Conservation (phyloP, 2,113 vertebrate genomes). For the Sardina pilchardus region DNA sequence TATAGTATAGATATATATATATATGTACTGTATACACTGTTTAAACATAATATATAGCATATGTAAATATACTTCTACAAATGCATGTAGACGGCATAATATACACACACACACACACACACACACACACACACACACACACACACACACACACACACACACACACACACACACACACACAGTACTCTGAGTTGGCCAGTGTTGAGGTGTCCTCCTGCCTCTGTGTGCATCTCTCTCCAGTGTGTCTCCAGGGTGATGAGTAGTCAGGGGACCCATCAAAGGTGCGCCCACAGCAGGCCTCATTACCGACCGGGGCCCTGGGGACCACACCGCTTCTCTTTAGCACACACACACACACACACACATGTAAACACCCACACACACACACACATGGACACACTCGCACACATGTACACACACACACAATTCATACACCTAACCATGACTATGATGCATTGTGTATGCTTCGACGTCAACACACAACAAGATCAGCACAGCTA, state of each 20-base stretch:
- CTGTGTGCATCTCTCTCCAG: neutral
- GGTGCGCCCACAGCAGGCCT: constrained; percentile 35
- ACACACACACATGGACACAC: constrained; percentile 28
- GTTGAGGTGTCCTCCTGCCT: neutral
- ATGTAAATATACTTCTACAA: no score
- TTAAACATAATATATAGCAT: no score
- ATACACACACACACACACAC: no score
- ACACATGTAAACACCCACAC: constrained; percentile 15
- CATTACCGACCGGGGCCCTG: constrained; percentile 25
- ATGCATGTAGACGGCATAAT: no score
- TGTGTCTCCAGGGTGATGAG: constrained; percentile 21
- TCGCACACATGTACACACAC: neutral
- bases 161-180: constrained; percentile 18
- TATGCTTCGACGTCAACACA: no score
- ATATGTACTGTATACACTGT: no score
- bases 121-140: neutral
- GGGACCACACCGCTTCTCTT: neutral
- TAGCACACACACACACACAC: neutral
- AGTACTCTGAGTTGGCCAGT: constrained; percentile 19
- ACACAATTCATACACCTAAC: neutral
- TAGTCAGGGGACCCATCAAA: constrained; percentile 46
- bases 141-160: constrained; percentile 30
- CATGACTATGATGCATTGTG: neutral
- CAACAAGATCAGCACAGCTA: no score
- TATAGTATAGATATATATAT: no score